Evolutionary conservation across 2,888 invertebrate genomes (phyloP), one percentile per base, ranked within the genome.

Genomic region (Phlogophora meticulosa): DNA sequence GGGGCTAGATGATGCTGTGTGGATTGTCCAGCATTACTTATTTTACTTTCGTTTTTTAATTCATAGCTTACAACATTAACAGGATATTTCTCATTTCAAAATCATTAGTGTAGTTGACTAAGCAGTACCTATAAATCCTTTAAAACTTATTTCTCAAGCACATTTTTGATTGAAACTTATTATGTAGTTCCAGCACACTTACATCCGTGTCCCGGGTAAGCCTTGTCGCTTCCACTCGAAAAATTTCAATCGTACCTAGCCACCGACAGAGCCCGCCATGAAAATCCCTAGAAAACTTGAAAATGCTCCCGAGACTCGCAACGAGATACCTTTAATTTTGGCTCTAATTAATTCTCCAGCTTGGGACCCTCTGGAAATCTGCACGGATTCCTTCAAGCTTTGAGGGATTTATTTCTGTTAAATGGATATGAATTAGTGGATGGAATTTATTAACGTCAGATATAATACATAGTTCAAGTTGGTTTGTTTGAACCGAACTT

Each of bases 201-300:
- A 74, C 9, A 52, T 66, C 65, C 17, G 34, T 7, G 60, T 53
- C 15, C 20, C n/a, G 63, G 71, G 87, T 88, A 88, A 91, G 88
- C 89, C 87, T 92, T 90, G 93, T 93, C 93, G 90, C 91, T 94
- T 94, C 94, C 94, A 94, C 94, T 93, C 90, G 94, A 94, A 94
- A 94, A 94, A 94, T 85, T 93, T 93, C 94, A 94, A 94, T 94
- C 93, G 92, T 88, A 88, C 89, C 90, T 90, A 89, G 87, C 90
- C 89, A 86, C 92, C 91, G 91, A 89, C 92, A 87, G 84, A 49
- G 83, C 88, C 85, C 83, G 86, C 90, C 89, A 87, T 88, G 92
- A 90, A 93, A 94, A 93, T 93, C 92, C 92, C 88, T 88, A 86
- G 90, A 91, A 94, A 92, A 92, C 91, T 90, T 90, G 91, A 88